Conservation (phyloP, 2,888 invertebrate species). For the Lasioglossum villosulum region DNA sequence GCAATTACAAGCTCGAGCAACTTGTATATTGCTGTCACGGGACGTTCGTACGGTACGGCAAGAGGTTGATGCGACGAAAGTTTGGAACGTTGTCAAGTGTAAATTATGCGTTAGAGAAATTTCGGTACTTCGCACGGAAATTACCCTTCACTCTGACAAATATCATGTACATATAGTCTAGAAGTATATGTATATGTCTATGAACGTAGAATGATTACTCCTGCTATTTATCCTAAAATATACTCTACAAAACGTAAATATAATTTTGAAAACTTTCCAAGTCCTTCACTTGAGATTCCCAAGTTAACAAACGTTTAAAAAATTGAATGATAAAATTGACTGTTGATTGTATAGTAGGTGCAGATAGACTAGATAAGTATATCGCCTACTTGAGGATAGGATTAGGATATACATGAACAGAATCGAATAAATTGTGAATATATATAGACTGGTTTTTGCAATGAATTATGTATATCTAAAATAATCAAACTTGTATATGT, state of each 20-base stretch:
- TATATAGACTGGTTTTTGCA: too few relatives aligned
- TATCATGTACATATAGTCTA: neutral
- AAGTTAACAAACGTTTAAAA: neutral
- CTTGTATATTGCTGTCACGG: neutral
- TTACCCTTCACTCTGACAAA: neutral
- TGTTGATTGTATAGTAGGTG: too few relatives aligned
- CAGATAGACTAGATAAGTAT: too few relatives aligned
- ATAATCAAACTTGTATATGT: too few relatives aligned
- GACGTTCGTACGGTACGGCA: neutral
- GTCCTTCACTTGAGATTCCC: neutral
- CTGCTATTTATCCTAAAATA: neutral
- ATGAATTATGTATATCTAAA: too few relatives aligned
- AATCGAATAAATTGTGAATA: too few relatives aligned
- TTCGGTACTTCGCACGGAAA: neutral
- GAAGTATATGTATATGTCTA: neutral
- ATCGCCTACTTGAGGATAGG: too few relatives aligned
- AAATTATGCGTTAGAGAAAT: conserved; percentile 2
- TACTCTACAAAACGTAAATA: neutral
- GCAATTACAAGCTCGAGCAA: neutral
- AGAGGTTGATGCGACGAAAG: neutral
- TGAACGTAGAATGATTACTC: neutral
- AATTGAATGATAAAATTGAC: too few relatives aligned
- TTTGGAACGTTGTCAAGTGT: neutral
- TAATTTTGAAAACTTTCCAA: neutral
- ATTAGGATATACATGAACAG: too few relatives aligned